Evolutionary conservation across 1,140 invertebrate species (phyloP), one percentile per base, ranked within the genome.

Genomic region (Teleogryllus occipitalis): DNA sequence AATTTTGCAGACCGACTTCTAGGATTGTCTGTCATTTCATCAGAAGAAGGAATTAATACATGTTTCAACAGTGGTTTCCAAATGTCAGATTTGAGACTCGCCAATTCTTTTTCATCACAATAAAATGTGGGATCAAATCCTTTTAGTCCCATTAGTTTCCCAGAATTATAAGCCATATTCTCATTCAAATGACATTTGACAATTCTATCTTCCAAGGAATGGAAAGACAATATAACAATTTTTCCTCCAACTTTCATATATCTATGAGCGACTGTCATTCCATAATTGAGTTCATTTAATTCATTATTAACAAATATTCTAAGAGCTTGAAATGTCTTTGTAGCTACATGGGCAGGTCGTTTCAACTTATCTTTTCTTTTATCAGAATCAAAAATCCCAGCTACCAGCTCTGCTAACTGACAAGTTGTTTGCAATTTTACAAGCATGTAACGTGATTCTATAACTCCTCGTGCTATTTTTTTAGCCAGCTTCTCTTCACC

Each of bases 281-380:
- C 97, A 87, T 95, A 95, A 88, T 98, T 96, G 7, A 98, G 90
- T 89, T 99, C 97, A 86, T 99, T 99, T 0, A 99, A 86, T 88
- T 99, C 97, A 86, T 99, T 95, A 85, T 99, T 99, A 0, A 99
- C 95, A 87, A 98, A 98, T 82, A 98, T 98, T 82, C 97, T 88
- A 79, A 99, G 85, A 0, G 97, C 97, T 88, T 97, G 96, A 88
- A 98, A 99, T 0, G 95, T 93, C 90, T 96, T 97, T 7, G 95
- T 97, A 0, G 97, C 97, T 81, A 89, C 88, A 85, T 98, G 96
- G 8, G 92, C 85, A n/a, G 88, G 89, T 82, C 94, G 88, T 73
- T 92, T 89, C 48, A 96, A 84, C 86, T 92, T 93, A 85, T 98
- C 95, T 47, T 89, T 72, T 49, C 86, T 82, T 22, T 82, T 79